Evolutionary conservation across 2,797 vertebrate genomes (phyloP), one percentile per base, ranked within the genome.

Genomic region (Danio albolineatus): DNA sequence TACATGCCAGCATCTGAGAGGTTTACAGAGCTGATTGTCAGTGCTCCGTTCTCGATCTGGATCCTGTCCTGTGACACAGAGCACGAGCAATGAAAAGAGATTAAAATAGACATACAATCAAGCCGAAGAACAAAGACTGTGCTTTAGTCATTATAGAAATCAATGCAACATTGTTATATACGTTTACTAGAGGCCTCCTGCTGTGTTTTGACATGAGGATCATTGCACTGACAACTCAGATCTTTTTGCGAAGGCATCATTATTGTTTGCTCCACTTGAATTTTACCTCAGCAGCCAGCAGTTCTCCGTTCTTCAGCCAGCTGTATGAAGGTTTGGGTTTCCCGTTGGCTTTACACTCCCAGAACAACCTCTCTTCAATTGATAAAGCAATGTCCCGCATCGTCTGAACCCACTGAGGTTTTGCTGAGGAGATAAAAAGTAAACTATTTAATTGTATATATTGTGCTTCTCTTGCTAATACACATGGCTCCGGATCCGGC

Each of bases 1-100:
- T 97, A 98, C 95, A 96, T 96, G 88, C 96, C 97, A 67, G 95
- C 95, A 83, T 99, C 97, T 62, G 95, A 94, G 82, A 97, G 93
- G 56, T 94, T 96, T 89, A 99, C 91, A 83, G 91, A 93, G 6
- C 93, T 92, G 88, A 98, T 93, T 41, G 93, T 94, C 87, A 99
- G 92, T 81, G 95, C 94, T 75, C 97, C 97, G 4, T 97, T 96
- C 90, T 97, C 96, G 87, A 96, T 93, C 86, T 94, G 96, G 91
- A 96, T 94, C 91, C 95, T 94, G 86, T 95, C 97, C 97, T 98
- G 93, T 91, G 86, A 86, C 46, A 79, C 61, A 79, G 17, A 85
- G 49, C 21, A n/a, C 69, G 13, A 64, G n/a, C 48, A 39, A 41
- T 53, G 17, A 76, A 73, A 51, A 59, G 1, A 80, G 43, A 83